Percentiles rank a stretch among this genome's conserved stretches.
phyloP scores from a whole-genome alignment of 2,888 invertebrate genomes.

The Bugulina stolonifera region DNA sequence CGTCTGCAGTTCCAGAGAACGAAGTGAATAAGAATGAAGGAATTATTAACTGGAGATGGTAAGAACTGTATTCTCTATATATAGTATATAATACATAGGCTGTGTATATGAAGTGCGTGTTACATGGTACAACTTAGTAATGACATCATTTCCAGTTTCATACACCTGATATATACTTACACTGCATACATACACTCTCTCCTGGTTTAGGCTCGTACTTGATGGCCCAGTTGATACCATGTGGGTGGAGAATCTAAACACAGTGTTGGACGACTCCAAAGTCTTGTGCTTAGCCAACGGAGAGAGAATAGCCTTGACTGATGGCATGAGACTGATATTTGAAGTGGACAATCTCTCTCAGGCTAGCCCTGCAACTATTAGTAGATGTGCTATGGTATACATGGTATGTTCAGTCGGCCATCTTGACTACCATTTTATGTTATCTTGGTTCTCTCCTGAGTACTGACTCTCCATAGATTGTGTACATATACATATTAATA shows the following conservation, averaged over 20 bases:
- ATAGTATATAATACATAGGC: background rate
- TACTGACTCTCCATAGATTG: too few species aligned
- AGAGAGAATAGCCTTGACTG: constrained; percentile 47
- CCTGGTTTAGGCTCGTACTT: constrained; percentile 47
- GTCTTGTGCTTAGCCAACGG: constrained; percentile 52
- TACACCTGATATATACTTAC: too few species aligned
- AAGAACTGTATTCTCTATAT: background rate
- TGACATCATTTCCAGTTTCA: too few species aligned
- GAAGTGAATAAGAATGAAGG: background rate
- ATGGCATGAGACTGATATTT: constrained; percentile 50
- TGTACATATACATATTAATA: background rate
- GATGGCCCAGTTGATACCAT: constrained; percentile 53
- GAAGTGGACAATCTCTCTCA: constrained; percentile 52
- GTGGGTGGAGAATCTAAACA: constrained; percentile 54
- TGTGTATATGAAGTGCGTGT: too few species aligned
- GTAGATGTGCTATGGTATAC: constrained; percentile 53
- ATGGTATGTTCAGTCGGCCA: constrained; percentile 39
- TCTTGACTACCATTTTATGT: background rate
- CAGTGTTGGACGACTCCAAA: constrained; percentile 52
- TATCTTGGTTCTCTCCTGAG: too few species aligned
- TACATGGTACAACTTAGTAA: too few species aligned
- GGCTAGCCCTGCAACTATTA: constrained; percentile 53
- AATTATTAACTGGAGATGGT: constrained; percentile 26
- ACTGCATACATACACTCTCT: too few species aligned
- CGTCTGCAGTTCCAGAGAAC: background rate